Conservation (phyloP, 2,113 vertebrate genomes). For the Murina feae region DNA sequence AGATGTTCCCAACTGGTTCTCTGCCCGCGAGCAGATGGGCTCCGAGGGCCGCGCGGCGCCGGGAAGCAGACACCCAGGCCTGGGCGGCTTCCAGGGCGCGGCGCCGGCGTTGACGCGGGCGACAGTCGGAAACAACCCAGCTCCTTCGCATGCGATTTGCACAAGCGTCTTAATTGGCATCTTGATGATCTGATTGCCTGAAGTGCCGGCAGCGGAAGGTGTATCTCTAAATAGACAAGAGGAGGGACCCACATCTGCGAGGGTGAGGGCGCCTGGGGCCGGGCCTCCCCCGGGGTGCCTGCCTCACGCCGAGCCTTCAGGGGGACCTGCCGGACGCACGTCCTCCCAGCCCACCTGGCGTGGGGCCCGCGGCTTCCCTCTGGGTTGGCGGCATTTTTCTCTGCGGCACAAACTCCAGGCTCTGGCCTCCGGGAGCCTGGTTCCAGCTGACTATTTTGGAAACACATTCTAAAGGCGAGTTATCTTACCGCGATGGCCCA, state of each 20-base stretch:
- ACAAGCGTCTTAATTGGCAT: conserved; percentile 75
- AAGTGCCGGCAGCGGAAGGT: conserved; percentile 69
- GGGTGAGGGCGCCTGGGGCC: background rate
- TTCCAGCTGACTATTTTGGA: conserved; percentile 81
- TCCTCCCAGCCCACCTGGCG: background rate
- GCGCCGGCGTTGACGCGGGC: conserved; percentile 65
- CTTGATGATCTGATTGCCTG: conserved; percentile 68
- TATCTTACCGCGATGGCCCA: conserved; percentile 81
- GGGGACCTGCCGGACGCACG: conserved; percentile 8
- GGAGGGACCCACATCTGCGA: conserved; percentile 57
- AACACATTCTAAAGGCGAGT: conserved; percentile 81
- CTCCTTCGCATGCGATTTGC: conserved; percentile 73
- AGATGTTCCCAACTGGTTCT: background rate
- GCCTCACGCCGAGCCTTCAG: conserved; percentile 52
- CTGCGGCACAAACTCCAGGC: conserved; percentile 59
- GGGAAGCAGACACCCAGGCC: conserved; percentile 48
- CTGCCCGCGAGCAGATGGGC: conserved; percentile 17
- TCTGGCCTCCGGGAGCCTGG: conserved; percentile 67
- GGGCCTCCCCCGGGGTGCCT: background rate
- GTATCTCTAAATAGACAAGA: conserved; percentile 62
- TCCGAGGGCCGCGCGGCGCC: conserved; percentile 27
- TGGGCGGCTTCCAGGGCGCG: conserved; percentile 63
- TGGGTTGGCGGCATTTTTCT: conserved; percentile 46
- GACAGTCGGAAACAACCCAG: conserved; percentile 74
- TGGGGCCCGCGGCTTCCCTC: conserved; percentile 47